Evolutionary conservation across 2,888 invertebrate genomes (phyloP), one percentile per base, ranked within the genome.

Genomic region (Caenorhabditis virilis): DNA sequence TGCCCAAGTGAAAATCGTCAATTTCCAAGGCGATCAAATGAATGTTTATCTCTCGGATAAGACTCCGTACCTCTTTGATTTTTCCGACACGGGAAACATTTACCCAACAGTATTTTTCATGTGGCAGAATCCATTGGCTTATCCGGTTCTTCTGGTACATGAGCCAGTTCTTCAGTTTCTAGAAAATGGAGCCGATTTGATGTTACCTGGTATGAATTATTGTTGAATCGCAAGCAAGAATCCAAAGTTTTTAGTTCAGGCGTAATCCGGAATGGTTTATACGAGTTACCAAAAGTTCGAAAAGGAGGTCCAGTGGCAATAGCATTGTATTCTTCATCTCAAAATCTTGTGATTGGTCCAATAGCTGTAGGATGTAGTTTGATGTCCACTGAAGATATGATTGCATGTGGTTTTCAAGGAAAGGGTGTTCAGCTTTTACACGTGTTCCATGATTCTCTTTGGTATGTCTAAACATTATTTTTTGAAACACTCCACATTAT

Each of bases 101-200:
- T 78, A 66, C 46, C 78, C 78, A 6, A 64, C 77, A 2, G 67
- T 77, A 27, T 66, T 49, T 45, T 73, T 46, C 39, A 23, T 65
- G 23, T 80, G 80, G 80, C 39, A 54, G 15, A 56, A 52, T 41
- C 74, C 74, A 3, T 50, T 43, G 6, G 50, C 59, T 2, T 75
- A 65, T 43, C 79, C 80, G 15, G 68, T 69, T 1, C 30, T 80
- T 1, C 50, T 78, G 16, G 71, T 81, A 5, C 75, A 68, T 38
- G 67, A 71, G 25, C 57, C 61, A 9, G 78, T 78, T 9, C 51
- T 79, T 7, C 53, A 51, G 6, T 77, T 61, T 39, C 57, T 80
- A 9, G 74, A 77, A 39, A 80, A 76, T 46, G 80, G 80, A 20
- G 80, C 80, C 0, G 80, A 80, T 58, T 53, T 80, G n/a, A 80